Conservation (phyloP, 2,113 vertebrate genomes). For the Ariopsis seemanni region DNA sequence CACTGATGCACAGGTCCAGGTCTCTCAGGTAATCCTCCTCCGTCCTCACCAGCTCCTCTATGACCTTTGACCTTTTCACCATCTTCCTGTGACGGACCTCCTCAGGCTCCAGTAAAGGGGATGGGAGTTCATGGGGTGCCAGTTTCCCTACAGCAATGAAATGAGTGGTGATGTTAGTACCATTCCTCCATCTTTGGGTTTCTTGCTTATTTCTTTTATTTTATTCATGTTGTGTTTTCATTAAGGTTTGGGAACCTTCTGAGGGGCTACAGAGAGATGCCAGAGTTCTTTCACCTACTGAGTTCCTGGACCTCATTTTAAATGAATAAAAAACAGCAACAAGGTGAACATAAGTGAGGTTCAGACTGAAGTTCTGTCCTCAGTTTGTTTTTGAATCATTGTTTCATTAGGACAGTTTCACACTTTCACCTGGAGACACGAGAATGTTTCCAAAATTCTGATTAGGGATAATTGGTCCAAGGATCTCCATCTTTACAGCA, state of each 20-base stretch:
- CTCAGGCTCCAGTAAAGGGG: constrained; percentile 69
- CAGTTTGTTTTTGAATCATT: not conserved
- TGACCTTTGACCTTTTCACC: constrained; percentile 85
- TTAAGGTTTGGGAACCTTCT: not conserved
- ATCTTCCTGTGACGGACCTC: constrained; percentile 80
- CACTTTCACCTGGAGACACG: not conserved
- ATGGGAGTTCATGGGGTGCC: constrained; percentile 70
- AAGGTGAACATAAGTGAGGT: not conserved
- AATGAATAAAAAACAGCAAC: not conserved
- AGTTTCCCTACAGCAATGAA: constrained; percentile 81
- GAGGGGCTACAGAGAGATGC: not conserved
- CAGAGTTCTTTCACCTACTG: not conserved
- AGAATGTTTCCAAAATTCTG: not conserved
- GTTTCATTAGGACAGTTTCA: not conserved
- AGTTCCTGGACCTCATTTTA: not conserved
- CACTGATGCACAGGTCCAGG: constrained; percentile 85
- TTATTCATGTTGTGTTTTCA: not conserved
- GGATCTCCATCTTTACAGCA: too few species aligned
- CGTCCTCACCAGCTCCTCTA: constrained; percentile 87
- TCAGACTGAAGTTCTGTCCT: not conserved
- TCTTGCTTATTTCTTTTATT: not conserved
- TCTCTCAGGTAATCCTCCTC: constrained; percentile 86
- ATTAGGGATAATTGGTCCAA: not conserved
- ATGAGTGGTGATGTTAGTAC: not conserved
- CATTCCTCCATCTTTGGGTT: not conserved